Base-by-base conservation (phyloP, 1,140 invertebrate genomes). In the Globodera rostochiensis region DNA sequence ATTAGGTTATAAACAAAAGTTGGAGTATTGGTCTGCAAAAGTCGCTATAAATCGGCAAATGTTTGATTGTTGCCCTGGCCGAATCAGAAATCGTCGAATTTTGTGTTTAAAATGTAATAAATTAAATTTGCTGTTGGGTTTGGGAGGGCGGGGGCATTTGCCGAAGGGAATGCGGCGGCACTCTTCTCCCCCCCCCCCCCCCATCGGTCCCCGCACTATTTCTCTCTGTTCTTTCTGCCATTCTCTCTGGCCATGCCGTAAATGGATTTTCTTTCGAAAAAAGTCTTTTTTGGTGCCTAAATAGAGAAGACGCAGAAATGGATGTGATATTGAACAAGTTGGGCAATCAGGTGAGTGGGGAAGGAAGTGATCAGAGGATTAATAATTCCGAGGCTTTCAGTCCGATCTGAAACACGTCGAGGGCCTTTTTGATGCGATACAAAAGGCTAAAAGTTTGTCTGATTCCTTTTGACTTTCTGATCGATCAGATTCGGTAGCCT, bases 321-420 rank as follows among this genome's bases (percentile, higher is more conserved):
- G 77, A 78, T 45, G 9, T 25, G 60, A 46, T 78, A 45, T 19
- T 70, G 49, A 78, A 78, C 49, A 78, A 78, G 45, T 64, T 78
- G 66, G 77, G 77, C 66, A 78, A 78, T 69, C 77, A 78, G 77
- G 77, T 78, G 19, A 64, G 57, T 64, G 13, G 19, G 74, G 19
- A 5, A n/a, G 11, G 69, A n/a, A 25, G 49, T 19, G 8, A 70
- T 49, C 47, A 49, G 13, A 45, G 25, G 70, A 4, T 69, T 15
- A 6, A 45, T 5, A 2, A 67, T 47, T 46, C 0, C 5, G 47
- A 5, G 19, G 5, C 46, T 21, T 78, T 15, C 8, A 78, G 77
- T 60, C 77, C 70, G 77, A 78, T n/a, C 47, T 78, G 25, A 78
- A 78, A 25, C 50, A 45, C 7, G 21, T 70, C 11, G 50, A 78